Base-by-base conservation (phyloP, 2,113 vertebrate genomes). In the Pollimyrus isidori region DNA sequence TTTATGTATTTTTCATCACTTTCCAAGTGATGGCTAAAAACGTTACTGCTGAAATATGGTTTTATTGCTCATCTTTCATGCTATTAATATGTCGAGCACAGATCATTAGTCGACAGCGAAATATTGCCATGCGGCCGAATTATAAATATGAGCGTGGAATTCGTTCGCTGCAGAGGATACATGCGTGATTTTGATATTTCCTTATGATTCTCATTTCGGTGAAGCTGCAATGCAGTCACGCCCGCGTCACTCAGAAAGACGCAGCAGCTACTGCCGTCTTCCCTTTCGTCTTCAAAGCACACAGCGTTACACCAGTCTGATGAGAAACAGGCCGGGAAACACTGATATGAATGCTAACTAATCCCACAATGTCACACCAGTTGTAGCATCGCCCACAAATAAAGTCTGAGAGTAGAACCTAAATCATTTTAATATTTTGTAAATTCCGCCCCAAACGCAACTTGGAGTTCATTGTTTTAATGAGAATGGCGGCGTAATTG, bases 81-180 rank as follows among this genome's bases (percentile, higher is more conserved):
- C 26, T 50, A 76, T 88, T 88, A 76, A 76, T 88, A 69, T 88
- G 46, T 65, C 65, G 7, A 73, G 87, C n/a, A 49, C 62, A 26
- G 52, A 76, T 21, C 42, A 88, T 76, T 50, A 73, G 45, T 76
- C n/a, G 26, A 50, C 30, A 48, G 26, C 17, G 15, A 88, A 49
- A 17, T 73, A 88, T 69, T 58, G 30, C 49, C 86, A 87, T 30
- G 50, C 52, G 7, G 45, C 7, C 19, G 23, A 46, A 13, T 26
- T 35, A 76, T 45, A 19, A 26, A 76, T 35, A 76, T 49, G 45
- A 52, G n/a, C 19, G 48, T 76, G 87, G 10, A 35, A 48, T 76
- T 26, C 15, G 30, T 46, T 76, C 4, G 1, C 65, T 50, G 19
- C 1, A 87, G 86, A 62, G 53, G 35, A 65, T 87, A 35, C 50